These are phyloP conservation scores for Cydia splendana DNA, from an alignment of 1,140 invertebrate species.

Conservation along the genomic window DNA sequence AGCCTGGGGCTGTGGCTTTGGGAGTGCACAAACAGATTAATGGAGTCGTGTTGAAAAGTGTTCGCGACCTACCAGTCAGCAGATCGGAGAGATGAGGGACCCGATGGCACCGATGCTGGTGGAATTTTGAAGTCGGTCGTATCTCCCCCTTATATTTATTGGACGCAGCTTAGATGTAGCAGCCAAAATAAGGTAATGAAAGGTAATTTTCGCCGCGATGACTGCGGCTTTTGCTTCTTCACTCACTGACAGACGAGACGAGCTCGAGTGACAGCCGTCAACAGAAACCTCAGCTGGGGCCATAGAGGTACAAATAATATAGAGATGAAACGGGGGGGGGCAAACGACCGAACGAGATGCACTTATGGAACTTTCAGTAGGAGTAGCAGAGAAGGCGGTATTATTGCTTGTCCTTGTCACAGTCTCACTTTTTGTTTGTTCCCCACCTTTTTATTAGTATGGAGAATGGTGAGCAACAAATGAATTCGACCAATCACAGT, in stretches of 20 bases:
- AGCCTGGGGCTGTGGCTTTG: neutral
- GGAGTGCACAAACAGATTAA: conserved; percentile 33
- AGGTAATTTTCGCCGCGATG: neutral
- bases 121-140: conserved; percentile 61
- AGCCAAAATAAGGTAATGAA: conserved; percentile 8
- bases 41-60: conserved; percentile 36
- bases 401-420: no score
- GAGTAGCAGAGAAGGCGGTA: no score
- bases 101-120: conserved; percentile 67
- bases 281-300: neutral
- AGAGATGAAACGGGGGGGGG: no score
- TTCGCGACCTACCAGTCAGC: conserved; percentile 58
- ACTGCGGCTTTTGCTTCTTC: conserved; percentile 17
- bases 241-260: neutral
- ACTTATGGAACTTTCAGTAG: no score
- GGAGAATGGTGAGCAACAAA: no score
- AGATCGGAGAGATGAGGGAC: conserved; percentile 63
- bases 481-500: no score
- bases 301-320: no score
- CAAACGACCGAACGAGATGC: no score
- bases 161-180: neutral
- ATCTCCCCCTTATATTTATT: neutral
- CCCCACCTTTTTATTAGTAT: no score
- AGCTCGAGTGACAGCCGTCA: neutral
- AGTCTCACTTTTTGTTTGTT: no score